These are phyloP conservation scores for Semnornis frantzii DNA, from an alignment of 2,113 vertebrate species.

Conservation along the genomic window DNA sequence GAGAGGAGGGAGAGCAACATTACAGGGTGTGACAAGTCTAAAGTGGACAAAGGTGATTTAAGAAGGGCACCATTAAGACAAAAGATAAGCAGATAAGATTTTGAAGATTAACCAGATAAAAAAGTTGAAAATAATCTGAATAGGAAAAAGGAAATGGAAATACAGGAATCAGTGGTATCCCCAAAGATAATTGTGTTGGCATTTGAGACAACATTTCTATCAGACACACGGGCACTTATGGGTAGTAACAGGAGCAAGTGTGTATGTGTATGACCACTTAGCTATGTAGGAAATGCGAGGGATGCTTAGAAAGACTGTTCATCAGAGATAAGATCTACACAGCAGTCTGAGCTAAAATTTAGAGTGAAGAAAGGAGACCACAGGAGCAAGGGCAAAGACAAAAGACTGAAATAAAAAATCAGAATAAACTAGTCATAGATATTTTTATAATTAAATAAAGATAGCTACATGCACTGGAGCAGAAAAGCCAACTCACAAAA, in stretches of 20 bases:
- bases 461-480: not conserved
- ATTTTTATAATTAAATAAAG: not conserved
- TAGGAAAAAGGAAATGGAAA: not conserved
- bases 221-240: not conserved
- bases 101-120: not conserved
- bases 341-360: not conserved
- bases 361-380: not conserved
- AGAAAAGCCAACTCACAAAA: not conserved
- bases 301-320: not conserved
- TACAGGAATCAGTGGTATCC: not conserved
- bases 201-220: not conserved
- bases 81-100: not conserved
- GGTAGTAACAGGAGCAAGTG: not conserved
- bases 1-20: not conserved
- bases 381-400: not conserved
- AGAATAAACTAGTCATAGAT: accelerated
- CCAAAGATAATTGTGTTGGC: not conserved
- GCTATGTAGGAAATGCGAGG: not conserved
- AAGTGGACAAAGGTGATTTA: not conserved
- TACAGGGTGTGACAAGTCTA: not conserved
- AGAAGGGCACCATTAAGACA: not conserved
- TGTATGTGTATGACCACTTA: not conserved
- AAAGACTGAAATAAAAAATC: not conserved
- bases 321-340: not conserved
- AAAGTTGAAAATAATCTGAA: not conserved